A percentile compares a stretch with the other conserved stretches of the same genome.
phyloP scores from a whole-genome alignment of 2,797 vertebrate genomes.

The Synaphobranchus kaupii region DNA sequence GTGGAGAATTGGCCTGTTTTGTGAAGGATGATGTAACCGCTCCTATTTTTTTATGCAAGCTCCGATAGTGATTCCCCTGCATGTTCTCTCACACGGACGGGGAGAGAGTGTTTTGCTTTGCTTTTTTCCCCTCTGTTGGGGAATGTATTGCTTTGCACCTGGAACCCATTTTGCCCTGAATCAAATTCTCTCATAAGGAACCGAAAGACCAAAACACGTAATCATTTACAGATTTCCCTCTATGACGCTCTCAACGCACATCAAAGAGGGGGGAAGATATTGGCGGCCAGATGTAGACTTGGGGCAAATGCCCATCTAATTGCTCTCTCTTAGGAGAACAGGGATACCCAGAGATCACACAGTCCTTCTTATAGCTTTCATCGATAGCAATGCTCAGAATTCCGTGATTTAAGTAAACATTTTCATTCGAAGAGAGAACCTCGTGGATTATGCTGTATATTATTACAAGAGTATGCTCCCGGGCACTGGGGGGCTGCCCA shows the following conservation, averaged over 20 bases:
- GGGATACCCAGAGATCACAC: constrained; percentile 6
- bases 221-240: constrained; percentile 43
- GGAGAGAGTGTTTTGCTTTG: neutral
- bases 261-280: constrained; percentile 37
- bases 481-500: neutral
- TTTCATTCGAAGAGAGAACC: neutral
- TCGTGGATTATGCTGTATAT: neutral
- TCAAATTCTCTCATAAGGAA: constrained; percentile 28
- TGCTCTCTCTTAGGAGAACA: constrained; percentile 9
- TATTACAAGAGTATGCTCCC: neutral
- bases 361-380: neutral
- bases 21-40: neutral
- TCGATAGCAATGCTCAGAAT: neutral
- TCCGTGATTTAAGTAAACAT: constrained; percentile 8
- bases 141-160: constrained; percentile 39
- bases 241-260: constrained; percentile 26
- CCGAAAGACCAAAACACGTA: constrained; percentile 28
- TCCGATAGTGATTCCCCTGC: neutral
- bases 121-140: neutral
- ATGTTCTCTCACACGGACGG: neutral
- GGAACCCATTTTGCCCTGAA: constrained; percentile 37
- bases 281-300: constrained; percentile 32
- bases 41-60: neutral
- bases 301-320: neutral
- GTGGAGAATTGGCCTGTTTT: neutral